Percentiles rank a stretch among this genome's conserved stretches.
Evolutionary conservation across 1,140 invertebrate species (phyloP).

Genomic region (Chelonus insularis): DNA sequence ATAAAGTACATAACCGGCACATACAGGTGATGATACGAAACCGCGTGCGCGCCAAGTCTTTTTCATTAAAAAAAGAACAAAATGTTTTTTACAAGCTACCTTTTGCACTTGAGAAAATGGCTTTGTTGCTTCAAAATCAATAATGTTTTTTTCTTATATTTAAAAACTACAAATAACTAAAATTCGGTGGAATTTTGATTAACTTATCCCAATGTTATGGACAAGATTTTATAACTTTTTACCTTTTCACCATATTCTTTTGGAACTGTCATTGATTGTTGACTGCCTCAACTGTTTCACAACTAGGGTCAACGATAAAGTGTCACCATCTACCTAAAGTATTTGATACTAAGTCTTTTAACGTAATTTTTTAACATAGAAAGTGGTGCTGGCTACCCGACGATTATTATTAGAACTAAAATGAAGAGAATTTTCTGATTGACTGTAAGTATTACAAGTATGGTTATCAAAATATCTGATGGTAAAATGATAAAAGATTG

Average conservation of each 20-base stretch:
- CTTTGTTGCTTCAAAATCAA: no score
- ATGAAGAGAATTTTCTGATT: no score
- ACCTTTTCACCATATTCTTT: not conserved
- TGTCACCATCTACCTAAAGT: no score
- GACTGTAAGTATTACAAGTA: no score
- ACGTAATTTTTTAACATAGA: no score
- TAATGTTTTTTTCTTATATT: not conserved
- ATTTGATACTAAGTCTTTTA: no score
- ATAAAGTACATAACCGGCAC: not conserved
- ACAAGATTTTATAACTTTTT: not conserved
- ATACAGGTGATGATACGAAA: constrained; percentile 1
- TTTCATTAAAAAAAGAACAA: not conserved
- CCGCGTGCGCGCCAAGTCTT: not conserved
- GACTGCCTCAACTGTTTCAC: not conserved
- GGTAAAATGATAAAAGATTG: no score
- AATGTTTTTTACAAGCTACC: not conserved
- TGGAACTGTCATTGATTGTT: constrained; percentile 19
- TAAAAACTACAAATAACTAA: not conserved
- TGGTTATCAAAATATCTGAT: no score
- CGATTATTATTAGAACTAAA: no score
- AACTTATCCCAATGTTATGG: not conserved
- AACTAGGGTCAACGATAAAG: not conserved
- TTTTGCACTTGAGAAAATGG: not conserved
- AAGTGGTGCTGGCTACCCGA: no score
- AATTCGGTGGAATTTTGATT: not conserved